Evolutionary conservation across 2,113 vertebrate species (phyloP), one percentile per base, ranked within the genome.

Genomic region (Mesitornis unicolor): DNA sequence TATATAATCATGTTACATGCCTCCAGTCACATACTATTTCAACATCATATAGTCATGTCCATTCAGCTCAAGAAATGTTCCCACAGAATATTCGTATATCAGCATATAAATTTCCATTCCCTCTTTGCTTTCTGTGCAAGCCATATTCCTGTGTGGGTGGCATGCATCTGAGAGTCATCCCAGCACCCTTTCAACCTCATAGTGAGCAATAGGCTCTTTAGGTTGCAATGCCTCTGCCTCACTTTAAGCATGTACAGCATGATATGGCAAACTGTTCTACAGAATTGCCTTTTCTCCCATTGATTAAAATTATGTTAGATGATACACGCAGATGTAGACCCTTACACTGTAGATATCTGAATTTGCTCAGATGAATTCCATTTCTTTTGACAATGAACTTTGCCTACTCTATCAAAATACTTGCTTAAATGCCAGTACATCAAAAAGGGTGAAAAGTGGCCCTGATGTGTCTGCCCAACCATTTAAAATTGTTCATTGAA

Each of bases 201-300:
- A 63, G 25, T 29, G 15, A 80, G 11, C 26, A 56, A 68, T 3
- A 87, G 11, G 4, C 10, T 76, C 0, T 0, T 71, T 33, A 63
- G 26, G 14, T 15, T 60, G 38, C 29, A 51, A 13, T 43, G 24
- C 18, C 33, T 68, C 40, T 65, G 47, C 33, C 12, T 33, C 16
- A 50, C 36, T 78, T 74, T 16, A 70, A 75, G 5, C 18, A 64
- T 0, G 0, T 33, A 56, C 20, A 85, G 11, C 16, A 61, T 26
- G 5, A 5, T 56, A 74, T 4, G 5, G 17, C 6, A 75, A 82
- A 60, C 3, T 73, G 2, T 64, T 43, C 21, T 35, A 70, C 8
- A 83, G 16, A 76, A n/a, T 8, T 69, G 7, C 15, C 9, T 19
- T 94, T 87, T 74, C 2, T 5, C 3, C 7, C 45, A 57, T 4